These are phyloP conservation scores for Actinernus sp. DNA, from an alignment of 92 coral and sea anemone species.

Conservation along the genomic window DNA sequence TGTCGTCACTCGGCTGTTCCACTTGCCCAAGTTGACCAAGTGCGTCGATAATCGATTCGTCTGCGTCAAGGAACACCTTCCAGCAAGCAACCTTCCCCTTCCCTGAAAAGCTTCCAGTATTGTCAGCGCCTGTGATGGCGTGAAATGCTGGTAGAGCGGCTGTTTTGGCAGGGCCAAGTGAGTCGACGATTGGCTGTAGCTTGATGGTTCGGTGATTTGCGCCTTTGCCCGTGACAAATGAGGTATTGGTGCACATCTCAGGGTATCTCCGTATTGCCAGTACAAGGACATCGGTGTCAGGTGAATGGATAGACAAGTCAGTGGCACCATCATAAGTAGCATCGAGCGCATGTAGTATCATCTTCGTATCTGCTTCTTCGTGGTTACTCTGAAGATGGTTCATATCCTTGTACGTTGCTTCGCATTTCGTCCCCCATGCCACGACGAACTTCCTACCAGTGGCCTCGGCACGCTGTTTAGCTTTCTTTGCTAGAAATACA, in stretches of 20 bases:
- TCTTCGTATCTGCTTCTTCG: slow-evolving; percentile 66
- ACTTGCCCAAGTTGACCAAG: slow-evolving; percentile 13
- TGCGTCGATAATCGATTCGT: slow-evolving; percentile 11
- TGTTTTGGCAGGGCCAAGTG: slow-evolving; percentile 27
- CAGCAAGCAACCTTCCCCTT: slow-evolving; percentile 25
- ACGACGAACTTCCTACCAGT: slow-evolving; percentile 18
- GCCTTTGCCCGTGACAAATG: slow-evolving; percentile 26
- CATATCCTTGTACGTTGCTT: slow-evolving; percentile 39
- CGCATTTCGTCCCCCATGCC: slow-evolving; percentile 39
- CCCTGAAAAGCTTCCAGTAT: background rate
- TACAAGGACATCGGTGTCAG: slow-evolving; percentile 41
- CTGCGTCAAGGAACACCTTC: slow-evolving; percentile 11
- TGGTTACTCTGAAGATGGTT: slow-evolving; percentile 61
- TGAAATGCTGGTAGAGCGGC: slow-evolving; percentile 41
- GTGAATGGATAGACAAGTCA: slow-evolving; percentile 35
- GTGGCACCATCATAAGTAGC: slow-evolving; percentile 59
- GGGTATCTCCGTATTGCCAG: slow-evolving; percentile 36
- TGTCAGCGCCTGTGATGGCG: slow-evolving; percentile 17
- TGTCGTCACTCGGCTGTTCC: slow-evolving; percentile 1
- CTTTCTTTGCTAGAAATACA: slow-evolving; percentile 10
- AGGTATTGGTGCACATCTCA: slow-evolving; percentile 16
- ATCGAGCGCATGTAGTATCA: slow-evolving; percentile 62
- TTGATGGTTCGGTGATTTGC: slow-evolving; percentile 12
- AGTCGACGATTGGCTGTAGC: slow-evolving; percentile 13
- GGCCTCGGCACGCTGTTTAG: background rate